A percentile compares a stretch with the other conserved stretches of the same genome.
Conservation (phyloP, 2,113 vertebrate species). For the Clarias magur region DNA sequence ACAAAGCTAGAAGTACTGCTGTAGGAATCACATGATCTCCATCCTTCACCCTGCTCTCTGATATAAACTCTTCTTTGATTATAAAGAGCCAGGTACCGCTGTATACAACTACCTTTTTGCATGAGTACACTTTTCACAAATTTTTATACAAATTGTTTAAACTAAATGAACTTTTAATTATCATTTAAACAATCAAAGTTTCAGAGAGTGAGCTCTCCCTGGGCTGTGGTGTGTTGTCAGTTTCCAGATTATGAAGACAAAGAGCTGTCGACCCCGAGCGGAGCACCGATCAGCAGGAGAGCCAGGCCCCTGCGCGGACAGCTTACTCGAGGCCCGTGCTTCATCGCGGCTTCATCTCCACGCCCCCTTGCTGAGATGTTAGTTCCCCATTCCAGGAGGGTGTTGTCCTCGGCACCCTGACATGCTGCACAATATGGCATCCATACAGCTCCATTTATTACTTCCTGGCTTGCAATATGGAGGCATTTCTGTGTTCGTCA, state of each 20-base stretch:
- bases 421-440: slow-evolving; percentile 87
- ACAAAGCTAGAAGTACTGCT: too few species aligned
- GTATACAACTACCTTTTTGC: too few species aligned
- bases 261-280: slow-evolving; percentile 80
- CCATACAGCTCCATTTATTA: slow-evolving; percentile 70
- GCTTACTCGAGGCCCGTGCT: slow-evolving; percentile 72
- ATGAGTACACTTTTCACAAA: too few species aligned
- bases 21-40: too few species aligned
- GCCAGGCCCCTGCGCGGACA: slow-evolving; percentile 78
- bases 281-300: slow-evolving; percentile 80
- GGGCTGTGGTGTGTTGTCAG: slow-evolving; percentile 83
- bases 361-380: slow-evolving; percentile 70
- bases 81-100: too few species aligned
- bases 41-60: too few species aligned
- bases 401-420: slow-evolving; percentile 87
- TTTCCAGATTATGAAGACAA: slow-evolving; percentile 82
- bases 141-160: too few species aligned
- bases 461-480: slow-evolving; percentile 80
- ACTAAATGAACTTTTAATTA: too few species aligned
- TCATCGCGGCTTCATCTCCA: slow-evolving; percentile 64
- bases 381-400: slow-evolving; percentile 96
- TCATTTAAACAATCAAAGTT: background rate
- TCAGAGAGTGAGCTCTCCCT: slow-evolving; percentile 74
- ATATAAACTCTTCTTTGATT: too few species aligned
- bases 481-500: slow-evolving; percentile 80